Percentiles rank a stretch among this genome's conserved stretches.
Conservation (phyloP, 2,888 invertebrate genomes). For the Apamea monoglypha region DNA sequence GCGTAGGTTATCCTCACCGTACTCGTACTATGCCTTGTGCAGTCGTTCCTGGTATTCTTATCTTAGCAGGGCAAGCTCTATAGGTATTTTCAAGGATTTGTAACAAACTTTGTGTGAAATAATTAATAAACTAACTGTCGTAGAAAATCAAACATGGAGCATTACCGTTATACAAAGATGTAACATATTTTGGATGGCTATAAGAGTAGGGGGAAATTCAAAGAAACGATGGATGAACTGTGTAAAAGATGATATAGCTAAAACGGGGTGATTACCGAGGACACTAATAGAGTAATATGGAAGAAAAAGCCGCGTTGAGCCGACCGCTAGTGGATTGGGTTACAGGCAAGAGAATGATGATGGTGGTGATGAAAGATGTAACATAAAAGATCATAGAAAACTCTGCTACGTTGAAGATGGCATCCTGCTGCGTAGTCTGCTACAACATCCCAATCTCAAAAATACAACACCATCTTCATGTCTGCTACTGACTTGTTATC, state of each 20-base stretch:
- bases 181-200: background rate
- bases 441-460: background rate
- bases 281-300: background rate
- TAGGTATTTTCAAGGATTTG: conserved; percentile 10
- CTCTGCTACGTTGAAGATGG: too few species aligned
- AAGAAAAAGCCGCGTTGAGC: background rate
- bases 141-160: background rate
- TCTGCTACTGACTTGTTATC: background rate
- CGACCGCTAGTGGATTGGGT: background rate
- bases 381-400: background rate
- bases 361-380: background rate
- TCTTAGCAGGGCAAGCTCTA: background rate
- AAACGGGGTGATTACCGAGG: background rate
- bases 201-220: background rate
- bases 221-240: background rate
- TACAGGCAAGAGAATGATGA: background rate
- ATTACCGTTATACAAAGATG: background rate
- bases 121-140: background rate
- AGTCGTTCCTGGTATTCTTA: background rate
- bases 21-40: background rate
- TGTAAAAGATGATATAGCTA: background rate
- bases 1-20: background rate
- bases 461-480: background rate
- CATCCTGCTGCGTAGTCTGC: background rate
- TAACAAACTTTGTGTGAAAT: background rate